Evolutionary conservation across 1,140 invertebrate species (phyloP), one percentile per base, ranked within the genome.

Genomic region (Dolichoris vasculosae): DNA sequence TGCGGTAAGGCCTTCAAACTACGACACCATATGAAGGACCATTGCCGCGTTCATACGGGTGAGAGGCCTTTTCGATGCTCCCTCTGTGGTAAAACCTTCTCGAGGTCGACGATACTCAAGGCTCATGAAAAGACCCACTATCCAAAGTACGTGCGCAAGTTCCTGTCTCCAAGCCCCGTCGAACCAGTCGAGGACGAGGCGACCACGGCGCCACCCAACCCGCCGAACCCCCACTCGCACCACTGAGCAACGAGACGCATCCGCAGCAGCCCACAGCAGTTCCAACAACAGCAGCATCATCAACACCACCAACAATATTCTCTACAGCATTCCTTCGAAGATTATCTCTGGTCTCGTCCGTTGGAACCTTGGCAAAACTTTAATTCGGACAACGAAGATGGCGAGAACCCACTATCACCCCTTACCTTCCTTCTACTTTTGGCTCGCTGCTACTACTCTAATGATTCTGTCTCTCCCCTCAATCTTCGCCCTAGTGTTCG

Each of bases 61-160:
- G 97, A 98, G 92, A 94, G 97, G 85, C 97, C 97, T 7, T 98
- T 98, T 94, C 95, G 96, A 87, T 98, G 97, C 93, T 95, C 95
- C 76, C 94, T 98, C 84, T 98, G 97, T 92, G 97, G 97, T 77
- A 98, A 98, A 92, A 97, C 96, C 64, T 98, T 98, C 93, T 97
- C 97, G 76, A 94, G 97, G 86, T 97, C 96, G 80, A 97, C 97
- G 78, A 98, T 98, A 92, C 94, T 98, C 86, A 98, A 98, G 92
- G 97, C 97, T 88, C 97, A 98, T 93, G 97, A 98, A 93, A 98
- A 98, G 94, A 97, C 97, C 87, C 97, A 98, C 93, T 97, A 97
- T 94, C 97, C 97, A 84, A 97, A 97, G 93, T 97, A 97, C 92
- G 96, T 97, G 89, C 94, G 96, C 85, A 97, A 97, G 94, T 97